Conservation (phyloP, 2,113 vertebrate species). For the Malurus elegans region DNA sequence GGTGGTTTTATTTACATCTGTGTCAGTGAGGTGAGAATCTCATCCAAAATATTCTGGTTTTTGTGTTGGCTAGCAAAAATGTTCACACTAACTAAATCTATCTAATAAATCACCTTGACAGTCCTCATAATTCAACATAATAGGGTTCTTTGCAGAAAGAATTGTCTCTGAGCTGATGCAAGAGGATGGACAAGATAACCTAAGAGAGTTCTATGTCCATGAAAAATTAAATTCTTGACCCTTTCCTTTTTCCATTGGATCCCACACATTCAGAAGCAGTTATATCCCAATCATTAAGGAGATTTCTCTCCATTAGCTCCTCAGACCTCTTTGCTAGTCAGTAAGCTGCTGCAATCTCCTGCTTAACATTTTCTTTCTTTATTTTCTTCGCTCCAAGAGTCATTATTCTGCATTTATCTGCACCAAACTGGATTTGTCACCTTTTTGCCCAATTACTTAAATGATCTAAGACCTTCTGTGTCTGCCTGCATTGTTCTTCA, state of each 20-base stretch:
- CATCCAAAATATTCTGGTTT: neutral
- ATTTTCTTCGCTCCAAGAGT: neutral
- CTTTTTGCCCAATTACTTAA: slow-evolving; percentile 52
- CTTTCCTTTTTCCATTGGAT: neutral
- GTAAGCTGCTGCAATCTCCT: neutral
- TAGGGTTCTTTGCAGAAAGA: slow-evolving; percentile 21
- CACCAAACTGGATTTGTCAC: slow-evolving; percentile 34
- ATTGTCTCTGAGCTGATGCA: slow-evolving; percentile 25
- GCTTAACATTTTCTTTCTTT: neutral
- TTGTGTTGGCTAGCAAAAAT: slow-evolving; percentile 22
- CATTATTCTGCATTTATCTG: slow-evolving; percentile 36
- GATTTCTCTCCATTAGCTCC: neutral
- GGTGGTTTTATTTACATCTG: slow-evolving; percentile 20
- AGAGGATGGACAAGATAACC: slow-evolving; percentile 36
- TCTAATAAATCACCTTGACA: slow-evolving; percentile 60
- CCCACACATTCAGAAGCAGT: neutral
- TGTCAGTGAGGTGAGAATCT: neutral
- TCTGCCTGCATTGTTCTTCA: slow-evolving; percentile 30
- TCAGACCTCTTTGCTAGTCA: neutral
- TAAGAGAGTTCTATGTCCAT: neutral
- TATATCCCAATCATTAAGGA: neutral
- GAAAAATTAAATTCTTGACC: slow-evolving; percentile 1
- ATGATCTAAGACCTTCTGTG: slow-evolving; percentile 51
- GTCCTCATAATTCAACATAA: slow-evolving; percentile 52
- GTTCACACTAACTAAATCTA: slow-evolving; percentile 11